These are phyloP conservation scores for Lepilemur ruficaudatus DNA, from an alignment of 2,797 vertebrate genomes.

Conservation along the genomic window DNA sequence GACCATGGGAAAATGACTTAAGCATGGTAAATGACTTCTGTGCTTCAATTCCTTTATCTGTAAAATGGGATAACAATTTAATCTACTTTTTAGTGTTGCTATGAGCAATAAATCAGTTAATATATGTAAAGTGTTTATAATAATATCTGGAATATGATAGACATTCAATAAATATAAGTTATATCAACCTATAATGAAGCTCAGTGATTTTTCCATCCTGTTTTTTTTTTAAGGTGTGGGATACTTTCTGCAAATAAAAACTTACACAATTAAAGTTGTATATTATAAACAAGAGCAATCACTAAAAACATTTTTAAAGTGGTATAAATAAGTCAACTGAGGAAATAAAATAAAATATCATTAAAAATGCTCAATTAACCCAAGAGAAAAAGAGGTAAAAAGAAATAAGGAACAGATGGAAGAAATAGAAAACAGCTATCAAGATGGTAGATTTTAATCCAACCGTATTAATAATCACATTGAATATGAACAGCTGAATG, in stretches of 20 bases:
- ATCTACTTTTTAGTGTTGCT: neutral
- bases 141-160: neutral
- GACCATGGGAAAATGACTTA: neutral
- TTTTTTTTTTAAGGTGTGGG: neutral
- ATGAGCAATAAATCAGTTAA: neutral
- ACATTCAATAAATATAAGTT: neutral
- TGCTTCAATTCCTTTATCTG: neutral
- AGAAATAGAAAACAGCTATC: slow-evolving; percentile 24
- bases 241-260: neutral
- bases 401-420: slow-evolving; percentile 38
- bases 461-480: slow-evolving; percentile 44
- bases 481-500: slow-evolving; percentile 30
- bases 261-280: neutral
- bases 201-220: neutral
- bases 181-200: neutral
- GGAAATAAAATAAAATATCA: slow-evolving; percentile 31
- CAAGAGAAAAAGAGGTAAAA: slow-evolving; percentile 14
- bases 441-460: slow-evolving; percentile 31
- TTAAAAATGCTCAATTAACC: slow-evolving; percentile 34
- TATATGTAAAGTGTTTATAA: neutral
- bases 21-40: neutral
- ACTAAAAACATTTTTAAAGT: slow-evolving; percentile 26
- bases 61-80: neutral
- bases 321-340: slow-evolving; percentile 20
- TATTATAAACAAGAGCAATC: slow-evolving; percentile 21